Percentiles rank a stretch among this genome's conserved stretches.
These are phyloP conservation scores for Clamator glandarius DNA, from an alignment of 2,797 vertebrate species.

Conservation along the genomic window DNA sequence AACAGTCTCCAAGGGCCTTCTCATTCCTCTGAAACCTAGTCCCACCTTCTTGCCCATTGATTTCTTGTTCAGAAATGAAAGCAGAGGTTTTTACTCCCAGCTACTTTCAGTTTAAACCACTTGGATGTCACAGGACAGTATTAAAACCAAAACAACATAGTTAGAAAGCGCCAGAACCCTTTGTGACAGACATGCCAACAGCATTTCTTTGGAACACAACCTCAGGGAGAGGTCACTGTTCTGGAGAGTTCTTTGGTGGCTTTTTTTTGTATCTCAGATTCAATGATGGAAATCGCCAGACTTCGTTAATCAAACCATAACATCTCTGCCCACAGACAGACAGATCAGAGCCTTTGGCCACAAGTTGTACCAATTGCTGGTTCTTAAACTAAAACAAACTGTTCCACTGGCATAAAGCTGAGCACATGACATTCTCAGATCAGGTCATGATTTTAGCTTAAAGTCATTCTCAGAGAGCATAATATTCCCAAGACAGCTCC, in stretches of 20 bases:
- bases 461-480: neutral
- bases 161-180: neutral
- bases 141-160: neutral
- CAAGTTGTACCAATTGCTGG: neutral
- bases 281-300: neutral
- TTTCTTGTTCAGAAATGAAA: neutral
- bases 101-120: neutral
- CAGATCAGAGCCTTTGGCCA: neutral
- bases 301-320: neutral
- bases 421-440: neutral
- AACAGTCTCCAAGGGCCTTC: neutral
- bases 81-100: neutral
- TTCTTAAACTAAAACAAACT: neutral
- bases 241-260: neutral
- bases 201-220: neutral
- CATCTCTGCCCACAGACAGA: neutral
- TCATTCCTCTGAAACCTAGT: neutral
- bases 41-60: neutral
- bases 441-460: neutral
- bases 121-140: neutral
- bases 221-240: neutral
- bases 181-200: neutral
- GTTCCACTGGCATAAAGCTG: neutral
- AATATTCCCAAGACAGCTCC: neutral
- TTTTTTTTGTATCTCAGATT: neutral